Evolutionary conservation across 2,888 invertebrate genomes (phyloP).

Genomic region (Trisateles emortualis): DNA sequence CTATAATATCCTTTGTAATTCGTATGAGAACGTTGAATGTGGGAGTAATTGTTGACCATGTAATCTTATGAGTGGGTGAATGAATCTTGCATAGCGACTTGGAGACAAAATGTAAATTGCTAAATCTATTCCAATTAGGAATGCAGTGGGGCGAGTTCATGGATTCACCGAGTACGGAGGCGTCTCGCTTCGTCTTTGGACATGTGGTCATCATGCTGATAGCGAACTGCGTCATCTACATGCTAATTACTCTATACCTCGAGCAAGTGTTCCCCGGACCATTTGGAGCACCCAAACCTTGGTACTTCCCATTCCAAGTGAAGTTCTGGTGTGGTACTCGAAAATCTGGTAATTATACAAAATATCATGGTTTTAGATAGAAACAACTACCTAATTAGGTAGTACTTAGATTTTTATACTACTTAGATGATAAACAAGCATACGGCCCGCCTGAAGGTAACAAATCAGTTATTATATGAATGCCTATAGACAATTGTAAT

Average conservation of each 20-base stretch:
- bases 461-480: too few species aligned
- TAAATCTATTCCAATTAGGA: constrained; percentile 65
- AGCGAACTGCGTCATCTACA: constrained; percentile 90
- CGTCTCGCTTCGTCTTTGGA: constrained; percentile 89
- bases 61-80: constrained; percentile 29
- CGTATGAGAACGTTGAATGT: constrained; percentile 4
- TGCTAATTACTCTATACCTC: constrained; percentile 93
- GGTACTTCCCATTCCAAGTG: constrained; percentile 91
- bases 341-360: constrained; percentile 42
- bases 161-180: constrained; percentile 88
- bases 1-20: background rate
- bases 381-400: background rate
- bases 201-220: constrained; percentile 91
- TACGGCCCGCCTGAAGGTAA: too few species aligned
- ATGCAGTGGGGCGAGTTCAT: constrained; percentile 89
- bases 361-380: background rate
- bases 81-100: constrained; percentile 25
- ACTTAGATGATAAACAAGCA: too few species aligned
- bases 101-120: constrained; percentile 27
- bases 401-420: too few species aligned
- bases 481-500: too few species aligned
- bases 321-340: constrained; percentile 82
- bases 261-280: constrained; percentile 96
- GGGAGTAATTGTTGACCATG: constrained; percentile 19
- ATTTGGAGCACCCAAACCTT: constrained; percentile 93